Base-by-base conservation (phyloP, 2,113 vertebrate genomes). In the Hyperopisus bebe region DNA sequence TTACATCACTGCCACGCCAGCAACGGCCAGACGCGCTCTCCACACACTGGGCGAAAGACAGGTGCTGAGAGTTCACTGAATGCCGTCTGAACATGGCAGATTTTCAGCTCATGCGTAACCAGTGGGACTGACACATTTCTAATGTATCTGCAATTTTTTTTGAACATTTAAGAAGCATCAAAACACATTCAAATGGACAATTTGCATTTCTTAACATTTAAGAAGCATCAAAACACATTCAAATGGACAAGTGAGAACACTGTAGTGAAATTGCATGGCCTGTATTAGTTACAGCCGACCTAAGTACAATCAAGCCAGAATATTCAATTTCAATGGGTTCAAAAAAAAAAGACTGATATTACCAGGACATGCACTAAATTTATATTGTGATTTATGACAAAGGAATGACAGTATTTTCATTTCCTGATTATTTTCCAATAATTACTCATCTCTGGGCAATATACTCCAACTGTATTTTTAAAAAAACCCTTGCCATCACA, bases 1-100 rank as follows among this genome's bases (percentile, higher is more conserved):
- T 93, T 89, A 91, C 62, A 70, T 70, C 27, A 31, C 62, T 31
- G 62, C 62, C 62, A 70, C 62, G 3, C n/a, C 62, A 70, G 62
- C 62, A 70, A 70, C 3, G n/a, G 10, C 62, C 62, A 70, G 62
- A 70, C n/a, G 10, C 27, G 10, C 86, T 92, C 94, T 70, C 62
- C n/a, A 66, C 62, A 31, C 62, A 70, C 62, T 13, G 62, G 27
- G 35, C 4, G 13, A 86, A 86, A 31, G n/a, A 86, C 21, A 85
- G 42, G 21, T 85, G 42, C 24, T 86, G 10, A 42, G 74, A 80
- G 74, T 42, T 80, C 35, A 42, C 13, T 80, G 35, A 80, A 80
- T 15, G 15, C 35, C 13, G 10, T 42, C 74, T 42, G 35, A 80
- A 80, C 74, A 13, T 42, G 0, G 5, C 35, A 35, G 35, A 42